Conservation (phyloP, 1,140 invertebrate species). For the Solenopsis fugax region DNA sequence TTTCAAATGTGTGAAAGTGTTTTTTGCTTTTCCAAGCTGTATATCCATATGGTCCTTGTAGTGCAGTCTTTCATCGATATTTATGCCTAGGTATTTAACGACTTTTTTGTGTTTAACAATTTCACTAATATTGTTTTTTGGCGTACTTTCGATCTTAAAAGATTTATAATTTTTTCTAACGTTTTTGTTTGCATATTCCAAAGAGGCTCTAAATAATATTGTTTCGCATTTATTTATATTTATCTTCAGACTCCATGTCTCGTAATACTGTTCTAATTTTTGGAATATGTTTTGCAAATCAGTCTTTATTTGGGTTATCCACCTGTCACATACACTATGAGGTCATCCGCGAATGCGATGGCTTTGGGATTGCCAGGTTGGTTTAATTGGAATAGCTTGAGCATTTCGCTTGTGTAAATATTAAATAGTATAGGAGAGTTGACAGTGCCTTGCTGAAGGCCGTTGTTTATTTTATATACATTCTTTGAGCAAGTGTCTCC, state of each 20-base stretch:
- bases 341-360: not conserved
- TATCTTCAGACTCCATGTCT: not conserved
- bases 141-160: too few relatives aligned
- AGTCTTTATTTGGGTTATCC: not conserved
- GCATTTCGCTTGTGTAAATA: not conserved
- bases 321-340: not conserved
- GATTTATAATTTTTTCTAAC: not conserved
- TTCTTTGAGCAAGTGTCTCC: not conserved
- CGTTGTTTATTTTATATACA: not conserved
- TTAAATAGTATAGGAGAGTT: not conserved
- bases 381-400: not conserved
- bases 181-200: too few relatives aligned
- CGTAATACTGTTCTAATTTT: not conserved
- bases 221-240: constrained; percentile 31
- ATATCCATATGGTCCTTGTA: too few relatives aligned
- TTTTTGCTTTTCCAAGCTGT: too few relatives aligned
- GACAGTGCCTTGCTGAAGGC: not conserved
- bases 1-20: too few relatives aligned
- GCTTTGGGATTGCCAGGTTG: not conserved
- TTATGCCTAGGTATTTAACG: too few relatives aligned
- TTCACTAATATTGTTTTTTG: too few relatives aligned
- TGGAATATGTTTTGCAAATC: not conserved
- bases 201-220: constrained; percentile 22
- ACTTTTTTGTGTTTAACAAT: too few relatives aligned
- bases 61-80: too few relatives aligned